A percentile compares a stretch with the other conserved stretches of the same genome.
phyloP scores from a whole-genome alignment of 2,888 invertebrate species.

The Meteorus colon region DNA sequence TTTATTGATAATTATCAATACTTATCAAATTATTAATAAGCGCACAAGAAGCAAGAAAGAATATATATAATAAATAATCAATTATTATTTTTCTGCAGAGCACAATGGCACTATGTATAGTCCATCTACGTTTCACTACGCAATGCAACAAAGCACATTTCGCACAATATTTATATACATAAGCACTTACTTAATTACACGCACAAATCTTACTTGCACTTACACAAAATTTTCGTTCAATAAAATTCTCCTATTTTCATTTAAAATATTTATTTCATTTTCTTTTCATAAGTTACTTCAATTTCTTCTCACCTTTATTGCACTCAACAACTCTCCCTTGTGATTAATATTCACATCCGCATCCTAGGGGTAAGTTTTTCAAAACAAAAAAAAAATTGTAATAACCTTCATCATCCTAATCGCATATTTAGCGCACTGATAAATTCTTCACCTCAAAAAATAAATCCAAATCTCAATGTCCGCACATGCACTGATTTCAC shows the following conservation, averaged over 20 bases:
- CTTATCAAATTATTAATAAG: conserved; percentile 24
- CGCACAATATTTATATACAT: conserved; percentile 46
- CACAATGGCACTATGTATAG: conserved; percentile 36
- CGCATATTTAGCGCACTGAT: conserved; percentile 21
- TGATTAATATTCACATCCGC: conserved; percentile 26
- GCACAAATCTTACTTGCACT: conserved; percentile 53
- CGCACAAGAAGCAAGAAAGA: conserved; percentile 41
- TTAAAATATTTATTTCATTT: conserved; percentile 18
- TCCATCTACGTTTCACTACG: conserved; percentile 31
- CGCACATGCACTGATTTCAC: conserved; percentile 66
- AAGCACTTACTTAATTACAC: conserved; percentile 41
- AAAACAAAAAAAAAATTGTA: not conserved
- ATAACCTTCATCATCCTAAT: conserved; percentile 15
- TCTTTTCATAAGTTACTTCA: not conserved
- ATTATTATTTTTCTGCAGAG: conserved; percentile 33
- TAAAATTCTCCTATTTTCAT: conserved; percentile 35
- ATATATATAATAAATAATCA: conserved; percentile 12
- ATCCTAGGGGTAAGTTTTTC: conserved; percentile 40
- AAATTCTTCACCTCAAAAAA: conserved; percentile 50
- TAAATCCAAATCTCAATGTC: conserved; percentile 52
- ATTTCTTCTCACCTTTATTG: not conserved
- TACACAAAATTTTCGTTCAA: conserved; percentile 37
- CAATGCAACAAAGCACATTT: conserved; percentile 43
- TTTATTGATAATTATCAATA: not conserved
- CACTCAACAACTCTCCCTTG: conserved; percentile 14